Conservation (phyloP, 2,113 vertebrate genomes). For the Rallus limicola region DNA sequence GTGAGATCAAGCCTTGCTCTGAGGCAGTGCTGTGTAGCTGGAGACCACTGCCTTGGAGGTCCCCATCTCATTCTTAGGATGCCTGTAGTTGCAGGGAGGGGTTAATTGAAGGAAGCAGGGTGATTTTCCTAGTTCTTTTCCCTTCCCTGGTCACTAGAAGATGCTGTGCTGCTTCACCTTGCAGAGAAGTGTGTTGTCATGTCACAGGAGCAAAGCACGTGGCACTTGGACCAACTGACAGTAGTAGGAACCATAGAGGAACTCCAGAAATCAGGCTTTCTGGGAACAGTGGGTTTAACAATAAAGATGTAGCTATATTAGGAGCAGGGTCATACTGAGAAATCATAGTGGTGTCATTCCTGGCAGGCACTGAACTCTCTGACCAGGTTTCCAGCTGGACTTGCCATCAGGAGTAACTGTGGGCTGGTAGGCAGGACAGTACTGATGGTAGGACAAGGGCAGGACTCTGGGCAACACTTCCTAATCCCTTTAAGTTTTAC, state of each 20-base stretch:
- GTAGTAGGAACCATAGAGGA: not conserved
- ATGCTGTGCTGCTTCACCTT: accelerated
- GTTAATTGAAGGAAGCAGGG: too few relatives aligned
- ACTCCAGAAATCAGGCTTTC: not conserved
- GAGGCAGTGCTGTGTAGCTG: not conserved
- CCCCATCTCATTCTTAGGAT: not conserved
- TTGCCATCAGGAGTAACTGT: not conserved
- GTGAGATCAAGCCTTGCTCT: not conserved
- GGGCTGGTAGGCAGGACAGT: not conserved
- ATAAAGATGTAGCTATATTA: not conserved
- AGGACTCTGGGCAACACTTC: not conserved
- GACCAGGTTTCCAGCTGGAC: not conserved
- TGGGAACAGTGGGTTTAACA: not conserved
- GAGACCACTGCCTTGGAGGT: not conserved
- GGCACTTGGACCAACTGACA: not conserved
- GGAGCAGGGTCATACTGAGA: not conserved
- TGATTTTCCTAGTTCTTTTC: not conserved
- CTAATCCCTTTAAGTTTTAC: not conserved
- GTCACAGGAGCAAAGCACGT: not conserved
- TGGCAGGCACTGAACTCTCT: not conserved
- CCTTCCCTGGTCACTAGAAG: not conserved
- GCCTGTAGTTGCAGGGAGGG: not conserved
- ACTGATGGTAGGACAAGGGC: not conserved
- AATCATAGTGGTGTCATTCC: not conserved
- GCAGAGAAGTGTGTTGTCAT: not conserved